Base-by-base conservation (phyloP, 1,140 invertebrate genomes). In the Pollicipes pollicipes region DNA sequence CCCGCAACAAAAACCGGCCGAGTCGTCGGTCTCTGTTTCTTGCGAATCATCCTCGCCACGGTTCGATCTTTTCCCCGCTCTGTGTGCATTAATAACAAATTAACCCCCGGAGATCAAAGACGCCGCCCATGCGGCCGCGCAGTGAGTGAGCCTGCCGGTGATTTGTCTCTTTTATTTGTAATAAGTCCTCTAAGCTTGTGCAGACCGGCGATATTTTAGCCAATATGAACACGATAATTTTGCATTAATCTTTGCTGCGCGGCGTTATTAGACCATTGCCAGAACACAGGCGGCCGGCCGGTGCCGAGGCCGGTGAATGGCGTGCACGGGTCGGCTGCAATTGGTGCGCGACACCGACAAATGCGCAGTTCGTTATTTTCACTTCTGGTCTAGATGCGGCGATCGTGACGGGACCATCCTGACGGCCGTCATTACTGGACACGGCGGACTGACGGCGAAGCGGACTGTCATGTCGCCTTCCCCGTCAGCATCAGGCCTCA, bases 81-180 rank as follows among this genome's bases (percentile, higher is more conserved):
- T 58, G 45, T 58, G 45, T 58, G 45, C 45, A 58, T 58, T 58
- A 58, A 58, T 58, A 58, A 58, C 45, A 58, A 58, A 58, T 58
- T 58, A 58, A 58, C 45, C 45, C 13, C 24, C 45, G 13, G 45
- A 21, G 45, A 58, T 58, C 45, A 58, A 58, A 58, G 45, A 21
- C 13, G 45, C 45, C 45, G 45, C 8, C 6, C 6, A 6, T 10
- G 45, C 45, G 45, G 10, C 8, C 13, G 45, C 17, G 21, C 45
- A 21, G 45, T 58, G 13, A 58, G 21, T 21, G 2, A 3, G 21
- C 45, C 45, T 21, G 45, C 24, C 45, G 45, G 45, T 21, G 45
- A 58, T 58, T 58, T 21, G 45, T 21, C 45, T 58, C 45, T 21
- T 58, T 58, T 58, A 58, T 58, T 58, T 58, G 45, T 58, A 58